Base-by-base conservation (phyloP, 2,888 invertebrate species). In the Rosalia funebris region DNA sequence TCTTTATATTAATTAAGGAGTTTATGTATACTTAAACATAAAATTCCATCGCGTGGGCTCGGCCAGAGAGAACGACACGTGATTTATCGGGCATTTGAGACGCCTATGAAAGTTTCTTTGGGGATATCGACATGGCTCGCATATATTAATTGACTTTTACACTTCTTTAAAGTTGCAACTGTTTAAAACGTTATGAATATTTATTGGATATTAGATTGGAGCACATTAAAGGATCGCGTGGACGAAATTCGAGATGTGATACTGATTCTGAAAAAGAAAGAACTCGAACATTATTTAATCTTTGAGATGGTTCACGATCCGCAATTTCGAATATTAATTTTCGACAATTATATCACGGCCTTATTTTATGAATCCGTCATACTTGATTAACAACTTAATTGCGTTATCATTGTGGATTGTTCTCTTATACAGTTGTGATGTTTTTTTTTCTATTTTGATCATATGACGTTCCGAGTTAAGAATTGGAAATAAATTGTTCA, bases 61-160 rank as follows among this genome's bases (percentile, higher is more conserved):
- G n/a, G n/a, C n/a, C n/a, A n/a, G n/a, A n/a, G n/a, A 25, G 25
- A 25, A 25, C 25, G 25, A 5, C 4, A 55, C 55, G 50, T 57
- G 9, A 15, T 11, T 20, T 32, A 11, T 44, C 11, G 36, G 39
- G 15, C n/a, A 31, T n/a, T 9, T n/a, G 39, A 17, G 16, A 53
- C 53, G 50, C 25, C 39, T 5, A 12, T 37, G 58, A 9, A 39
- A 17, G 12, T 52, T 50, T 57, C 48, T 31, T 32, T 41, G 47
- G 54, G 57, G 58, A 45, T 57, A 61, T 52, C 58, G 63, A 67
- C 65, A 62, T 48, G 50, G 41, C 37, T 44, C 54, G 57, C 60
- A 36, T 57, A 57, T 62, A 66, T 61, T 66, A 66, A 66, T 64
- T 64, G 62, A 65, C 65, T 67, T 65, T 65, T 62, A 57, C 59